A percentile compares a stretch with the other conserved stretches of the same genome.
Conservation (phyloP, 2,113 vertebrate species). For the Phainopepla nitens region DNA sequence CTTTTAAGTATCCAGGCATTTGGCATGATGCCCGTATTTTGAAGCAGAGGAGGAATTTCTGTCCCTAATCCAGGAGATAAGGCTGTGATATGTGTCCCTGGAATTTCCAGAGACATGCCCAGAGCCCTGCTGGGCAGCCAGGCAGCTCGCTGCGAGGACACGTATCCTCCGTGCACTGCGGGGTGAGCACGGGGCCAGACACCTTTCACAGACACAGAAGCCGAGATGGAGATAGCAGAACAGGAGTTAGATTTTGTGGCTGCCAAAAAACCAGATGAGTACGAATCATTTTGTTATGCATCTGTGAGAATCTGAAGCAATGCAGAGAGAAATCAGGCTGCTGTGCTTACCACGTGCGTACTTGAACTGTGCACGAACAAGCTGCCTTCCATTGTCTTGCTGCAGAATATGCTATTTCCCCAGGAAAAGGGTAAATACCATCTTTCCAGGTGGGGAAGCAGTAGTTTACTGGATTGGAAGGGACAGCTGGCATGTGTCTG, state of each 20-base stretch:
- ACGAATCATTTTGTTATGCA: not conserved
- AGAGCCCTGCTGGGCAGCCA: fast-evolving
- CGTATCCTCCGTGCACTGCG: fast-evolving
- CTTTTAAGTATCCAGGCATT: not conserved
- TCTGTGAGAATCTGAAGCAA: not conserved
- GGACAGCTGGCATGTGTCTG: conserved; percentile 39
- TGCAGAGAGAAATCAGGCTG: not conserved
- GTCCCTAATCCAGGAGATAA: not conserved
- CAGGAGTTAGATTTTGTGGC: not conserved
- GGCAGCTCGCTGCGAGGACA: fast-evolving
- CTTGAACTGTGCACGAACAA: not conserved
- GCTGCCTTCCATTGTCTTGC: not conserved
- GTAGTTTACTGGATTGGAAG: conserved; percentile 11
- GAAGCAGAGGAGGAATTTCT: not conserved
- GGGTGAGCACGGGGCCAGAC: not conserved
- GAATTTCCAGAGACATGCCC: not conserved
- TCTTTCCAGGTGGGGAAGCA: not conserved
- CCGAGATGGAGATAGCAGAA: not conserved
- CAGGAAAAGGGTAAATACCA: not conserved
- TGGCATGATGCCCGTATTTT: not conserved
- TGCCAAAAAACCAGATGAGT: not conserved
- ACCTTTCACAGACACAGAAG: not conserved
- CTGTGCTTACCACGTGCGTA: not conserved
- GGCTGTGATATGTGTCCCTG: not conserved
- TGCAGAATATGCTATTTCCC: conserved; percentile 6